Percentiles rank a stretch among this genome's conserved stretches.
phyloP scores from a whole-genome alignment of 2,797 vertebrate genomes.

The Taeniopygia guttata region DNA sequence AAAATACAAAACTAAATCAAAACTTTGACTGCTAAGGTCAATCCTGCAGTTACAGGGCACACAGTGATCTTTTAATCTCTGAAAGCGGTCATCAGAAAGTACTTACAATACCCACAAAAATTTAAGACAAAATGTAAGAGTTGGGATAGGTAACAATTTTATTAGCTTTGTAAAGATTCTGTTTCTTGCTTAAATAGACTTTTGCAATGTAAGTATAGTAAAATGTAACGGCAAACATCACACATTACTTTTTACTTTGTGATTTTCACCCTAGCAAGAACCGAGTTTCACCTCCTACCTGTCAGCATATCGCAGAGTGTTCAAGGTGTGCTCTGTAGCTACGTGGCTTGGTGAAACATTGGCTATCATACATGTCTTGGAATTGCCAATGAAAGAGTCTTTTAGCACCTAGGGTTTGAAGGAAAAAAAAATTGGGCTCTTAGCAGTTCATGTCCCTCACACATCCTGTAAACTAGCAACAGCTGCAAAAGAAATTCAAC shows the following conservation, averaged over 20 bases:
- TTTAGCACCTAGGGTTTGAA: slow-evolving; percentile 82
- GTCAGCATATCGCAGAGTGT: slow-evolving; percentile 90
- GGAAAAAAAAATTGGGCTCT: not conserved
- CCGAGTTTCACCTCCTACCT: slow-evolving; percentile 74
- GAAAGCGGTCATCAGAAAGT: not conserved
- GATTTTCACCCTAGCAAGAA: not conserved
- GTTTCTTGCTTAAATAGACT: not conserved
- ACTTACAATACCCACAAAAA: not conserved
- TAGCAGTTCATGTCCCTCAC: not conserved
- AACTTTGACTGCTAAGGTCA: not conserved
- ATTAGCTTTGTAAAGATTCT: not conserved
- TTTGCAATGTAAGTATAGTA: not conserved
- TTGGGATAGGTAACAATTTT: not conserved
- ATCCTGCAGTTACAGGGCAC: not conserved
- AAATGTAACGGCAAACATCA: not conserved
- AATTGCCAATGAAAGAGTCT: slow-evolving; percentile 90
- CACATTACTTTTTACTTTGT: not conserved
- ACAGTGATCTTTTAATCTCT: not conserved
- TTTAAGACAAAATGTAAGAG: not conserved
- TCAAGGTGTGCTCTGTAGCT: slow-evolving; percentile 89
- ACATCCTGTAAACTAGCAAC: not conserved
- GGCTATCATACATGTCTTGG: slow-evolving; percentile 94
- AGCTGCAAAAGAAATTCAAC: not conserved
- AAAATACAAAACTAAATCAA: not conserved
- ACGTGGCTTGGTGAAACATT: slow-evolving; percentile 89